These are phyloP conservation scores for Tigriopus japonicus DNA, from an alignment of 1,140 invertebrate genomes.

Conservation along the genomic window DNA sequence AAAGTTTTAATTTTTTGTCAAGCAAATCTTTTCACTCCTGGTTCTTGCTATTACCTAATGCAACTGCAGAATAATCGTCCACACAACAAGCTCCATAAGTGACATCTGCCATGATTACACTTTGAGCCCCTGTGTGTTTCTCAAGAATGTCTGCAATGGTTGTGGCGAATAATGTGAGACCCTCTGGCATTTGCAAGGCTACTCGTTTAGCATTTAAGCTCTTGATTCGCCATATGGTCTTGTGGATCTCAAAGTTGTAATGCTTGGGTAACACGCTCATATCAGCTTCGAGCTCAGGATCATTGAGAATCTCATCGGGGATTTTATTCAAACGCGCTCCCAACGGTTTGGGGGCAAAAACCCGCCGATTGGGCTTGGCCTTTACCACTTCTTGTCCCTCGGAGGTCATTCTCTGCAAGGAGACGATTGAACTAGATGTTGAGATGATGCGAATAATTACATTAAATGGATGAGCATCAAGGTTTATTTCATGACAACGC, in stretches of 20 bases:
- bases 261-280: constrained; percentile 62
- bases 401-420: neutral
- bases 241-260: constrained; percentile 97
- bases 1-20: no score
- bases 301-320: constrained; percentile 58
- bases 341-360: constrained; percentile 15
- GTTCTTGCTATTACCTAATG: constrained; percentile 36
- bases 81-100: constrained; percentile 98
- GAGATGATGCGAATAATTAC: neutral
- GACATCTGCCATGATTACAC: constrained; percentile 95
- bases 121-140: constrained; percentile 73
- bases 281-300: constrained; percentile 50
- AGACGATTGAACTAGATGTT: neutral
- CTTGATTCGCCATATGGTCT: constrained; percentile 89
- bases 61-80: constrained; percentile 87
- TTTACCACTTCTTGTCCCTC: constrained; percentile 16
- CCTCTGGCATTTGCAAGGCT: constrained; percentile 94
- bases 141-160: constrained; percentile 86
- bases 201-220: constrained; percentile 63
- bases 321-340: constrained; percentile 30
- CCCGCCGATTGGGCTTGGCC: constrained; percentile 19
- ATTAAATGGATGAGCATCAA: neutral
- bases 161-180: constrained; percentile 69
- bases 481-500: neutral
- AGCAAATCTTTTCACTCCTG: no score